Evolutionary conservation across 1,140 invertebrate genomes (phyloP), one percentile per base, ranked within the genome.

Genomic region (Cherax destructor): DNA sequence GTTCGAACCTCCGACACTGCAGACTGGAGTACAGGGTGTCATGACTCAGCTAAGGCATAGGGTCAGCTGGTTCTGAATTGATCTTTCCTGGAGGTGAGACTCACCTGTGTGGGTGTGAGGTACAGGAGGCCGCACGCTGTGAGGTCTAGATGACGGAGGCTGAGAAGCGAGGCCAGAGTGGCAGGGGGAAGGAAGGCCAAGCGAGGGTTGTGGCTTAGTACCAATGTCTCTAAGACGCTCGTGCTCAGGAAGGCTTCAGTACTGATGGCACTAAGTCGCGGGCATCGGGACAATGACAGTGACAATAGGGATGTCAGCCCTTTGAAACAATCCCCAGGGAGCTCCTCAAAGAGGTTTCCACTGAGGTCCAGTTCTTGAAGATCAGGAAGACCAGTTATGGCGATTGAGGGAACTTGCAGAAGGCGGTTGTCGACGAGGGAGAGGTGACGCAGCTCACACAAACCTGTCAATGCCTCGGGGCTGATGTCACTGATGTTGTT

Each of bases 361-460:
- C 96, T 96, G 59, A 99, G 95, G 94, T 98, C 97, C 84, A 99
- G 94, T 10, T 97, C 96, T 0, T 96, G 95, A 21, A 99, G 94
- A 49, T 96, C 96, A 76, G 96, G 96, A 97, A 96, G 0, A 97
- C 96, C 13, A 95, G 93, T 2, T 96, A 97, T 10, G 93, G 93
- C 86, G 80, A 93, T 94, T 30, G 95, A 95, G 10, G 97, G 97
- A 5, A 98, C 96, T 0, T 95, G 95, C 91, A 95, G 96, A 61
- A 98, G 94, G 83, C 97, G 96, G 94, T 99, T 99, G 94, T 98
- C 97, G 93, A 98, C 97, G 74, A 99, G 95, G 93, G 97, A 97
- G 0, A 99, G 95, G 0, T 97, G 96, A 81, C 97, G 95, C 52
- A 99, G 95, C 3, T 96, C 96, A 0, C 95, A 95, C 24, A 99